Evolutionary conservation across 1,140 invertebrate genomes (phyloP).

Genomic region (Spodoptera frugiperda): DNA sequence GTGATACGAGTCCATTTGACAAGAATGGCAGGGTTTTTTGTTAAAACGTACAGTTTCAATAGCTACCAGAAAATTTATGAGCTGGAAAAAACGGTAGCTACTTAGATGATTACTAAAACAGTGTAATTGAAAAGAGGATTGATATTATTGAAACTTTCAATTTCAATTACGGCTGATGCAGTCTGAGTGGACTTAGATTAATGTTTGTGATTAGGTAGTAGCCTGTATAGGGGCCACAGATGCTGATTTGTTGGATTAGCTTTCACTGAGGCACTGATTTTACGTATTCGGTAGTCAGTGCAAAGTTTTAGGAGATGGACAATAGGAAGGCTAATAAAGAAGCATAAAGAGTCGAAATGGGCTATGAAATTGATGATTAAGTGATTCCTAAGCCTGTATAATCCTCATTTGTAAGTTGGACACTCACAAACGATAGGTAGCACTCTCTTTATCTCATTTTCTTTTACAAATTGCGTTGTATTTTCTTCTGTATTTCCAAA

Average conservation of each 20-base stretch:
- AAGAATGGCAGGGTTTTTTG: constrained; percentile 32
- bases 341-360: too few species aligned
- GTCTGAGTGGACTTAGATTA: too few species aligned
- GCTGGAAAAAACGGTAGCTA: constrained; percentile 27
- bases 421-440: constrained; percentile 1
- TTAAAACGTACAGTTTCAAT: constrained; percentile 28
- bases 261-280: too few species aligned
- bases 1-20: constrained; percentile 40
- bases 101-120: constrained; percentile 6
- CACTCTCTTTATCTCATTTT: background rate
- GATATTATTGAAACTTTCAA: background rate
- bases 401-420: background rate
- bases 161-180: too few species aligned
- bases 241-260: too few species aligned
- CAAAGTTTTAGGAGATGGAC: too few species aligned
- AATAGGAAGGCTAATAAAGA: too few species aligned
- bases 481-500: constrained; percentile 32
- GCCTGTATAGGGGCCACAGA: too few species aligned
- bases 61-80: constrained; percentile 27
- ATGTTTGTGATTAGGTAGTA: too few species aligned
- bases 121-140: background rate
- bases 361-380: too few species aligned
- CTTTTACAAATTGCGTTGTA: background rate
- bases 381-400: background rate
- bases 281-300: too few species aligned